Conservation (phyloP, 1,140 invertebrate species). For the Drosophila gunungcola region DNA sequence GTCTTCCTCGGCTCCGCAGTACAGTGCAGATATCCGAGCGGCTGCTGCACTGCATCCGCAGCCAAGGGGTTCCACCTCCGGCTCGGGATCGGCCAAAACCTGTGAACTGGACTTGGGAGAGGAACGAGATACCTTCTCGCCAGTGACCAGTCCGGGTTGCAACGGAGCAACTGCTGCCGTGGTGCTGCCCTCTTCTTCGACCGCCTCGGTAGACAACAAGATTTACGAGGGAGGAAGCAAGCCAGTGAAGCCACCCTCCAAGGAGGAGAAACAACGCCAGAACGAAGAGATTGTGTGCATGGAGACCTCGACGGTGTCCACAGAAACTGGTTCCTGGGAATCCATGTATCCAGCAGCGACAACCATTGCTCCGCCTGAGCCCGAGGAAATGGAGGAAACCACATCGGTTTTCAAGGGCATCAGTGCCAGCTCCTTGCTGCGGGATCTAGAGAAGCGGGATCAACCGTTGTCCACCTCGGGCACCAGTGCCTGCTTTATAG, state of each 20-base stretch:
- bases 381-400: slow-evolving; percentile 27
- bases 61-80: slow-evolving; percentile 26
- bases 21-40: slow-evolving; percentile 74
- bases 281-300: slow-evolving; percentile 89
- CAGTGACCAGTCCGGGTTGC: slow-evolving; percentile 64
- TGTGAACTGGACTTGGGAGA: slow-evolving; percentile 79
- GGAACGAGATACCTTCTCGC: slow-evolving; percentile 79
- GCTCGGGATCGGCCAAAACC: slow-evolving; percentile 65
- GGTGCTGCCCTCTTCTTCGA: slow-evolving; percentile 16
- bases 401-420: slow-evolving; percentile 51
- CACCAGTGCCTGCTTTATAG: slow-evolving; percentile 88
- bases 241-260: slow-evolving; percentile 84
- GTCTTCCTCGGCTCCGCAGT: slow-evolving; percentile 74
- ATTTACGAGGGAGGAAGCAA: slow-evolving; percentile 48
- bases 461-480: slow-evolving; percentile 69
- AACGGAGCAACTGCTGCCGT: slow-evolving; percentile 35
- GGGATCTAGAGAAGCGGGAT: slow-evolving; percentile 73
- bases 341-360: slow-evolving; percentile 85
- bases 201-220: slow-evolving; percentile 45
- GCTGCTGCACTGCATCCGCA: slow-evolving; percentile 25
- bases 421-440: slow-evolving; percentile 67
- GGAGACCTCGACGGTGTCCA: slow-evolving; percentile 87
- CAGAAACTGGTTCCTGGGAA: slow-evolving; percentile 88
- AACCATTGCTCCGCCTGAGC: slow-evolving; percentile 1
- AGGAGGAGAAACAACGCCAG: slow-evolving; percentile 89